Evolutionary conservation across 1,140 invertebrate genomes (phyloP), one percentile per base, ranked within the genome.

Genomic region (Andrena cerasifolii): DNA sequence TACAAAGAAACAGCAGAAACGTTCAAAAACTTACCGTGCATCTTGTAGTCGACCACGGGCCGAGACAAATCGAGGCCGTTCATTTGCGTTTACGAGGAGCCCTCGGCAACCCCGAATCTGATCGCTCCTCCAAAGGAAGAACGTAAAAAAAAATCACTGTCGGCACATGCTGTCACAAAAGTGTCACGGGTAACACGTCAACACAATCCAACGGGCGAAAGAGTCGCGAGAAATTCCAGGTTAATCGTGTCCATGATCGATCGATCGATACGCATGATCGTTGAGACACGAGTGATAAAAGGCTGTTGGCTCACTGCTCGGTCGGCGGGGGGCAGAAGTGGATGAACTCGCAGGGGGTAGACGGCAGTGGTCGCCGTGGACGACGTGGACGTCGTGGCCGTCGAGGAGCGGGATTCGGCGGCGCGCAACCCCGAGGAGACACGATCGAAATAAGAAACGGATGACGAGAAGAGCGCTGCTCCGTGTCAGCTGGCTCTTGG

Each of bases 401-500:
- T n/a, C n/a, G n/a, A n/a, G 10, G 56, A n/a, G 36, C 31, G 10
- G 6, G 33, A 21, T 14, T 10, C n/a, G 28, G 26, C 33, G 24
- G 36, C 49, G 63, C 16, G 53, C 28, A n/a, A 10, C 21, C n/a
- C 31, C 31, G 18, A 31, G 66, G 59, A 59, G 21, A 74, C 61
- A 36, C 59, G 77, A 49, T 10, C 53, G 73, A 56, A 75, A 56
- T 62, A 78, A 70, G 76, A 86, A 49, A 75, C 72, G 75, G 45
- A 61, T 61, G 63, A 66, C 56, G 83, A 49, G 86, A 83, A 79
- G 80, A 86, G 83, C 75, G 88, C 87, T 89, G 85, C 87, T 84
- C 73, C 83, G 86, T 89, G 91, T 91, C 90, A 91, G 91, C 91
- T 91, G 86, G 90, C 91, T 91, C 89, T 90, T 89, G 89, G 89